Base-by-base conservation (phyloP, 2,888 invertebrate genomes). In the Orthosia incerta region DNA sequence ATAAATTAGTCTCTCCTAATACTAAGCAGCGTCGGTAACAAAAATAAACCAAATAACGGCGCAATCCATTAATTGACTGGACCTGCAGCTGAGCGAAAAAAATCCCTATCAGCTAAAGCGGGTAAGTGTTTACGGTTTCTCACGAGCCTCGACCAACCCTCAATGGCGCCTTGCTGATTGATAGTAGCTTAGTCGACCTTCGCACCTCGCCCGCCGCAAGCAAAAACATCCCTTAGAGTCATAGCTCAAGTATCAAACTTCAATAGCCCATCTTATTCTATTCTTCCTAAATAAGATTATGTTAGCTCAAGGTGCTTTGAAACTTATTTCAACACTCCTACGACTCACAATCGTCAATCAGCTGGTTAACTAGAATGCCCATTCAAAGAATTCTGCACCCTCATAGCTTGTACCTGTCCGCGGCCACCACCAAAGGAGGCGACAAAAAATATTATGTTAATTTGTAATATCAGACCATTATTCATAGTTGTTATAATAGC, bases 111-210 rank as follows among this genome's bases (percentile, higher is more conserved):
- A 93, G 96, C 96, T 96, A 95, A 95, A 93, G 91, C 92, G 94
- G 93, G 94, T 95, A 96, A 95, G 95, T 95, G 95, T 96, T 96
- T 96, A 96, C 95, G 93, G 95, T 94, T 96, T 96, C 96, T 96
- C 95, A 96, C 95, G 95, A 94, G 92, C 92, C 93, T 92, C 91
- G 93, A 89, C 94, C 95, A 95, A 93, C 95, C 95, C 95, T 96
- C 95, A 95, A 96, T 96, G 96, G 96, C 96, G 96, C 96, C 96
- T 94, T 89, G 89, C 95, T 96, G 96, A 96, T 96, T 95, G 95
- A 96, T 96, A 95, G 94, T 94, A 94, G 93, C 92, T 92, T 87
- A 89, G 89, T 90, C 94, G 91, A 92, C 92, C 94, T 94, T 94
- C 93, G 91, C 94, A 94, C 94, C 94, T 93, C 79, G 60, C 3